Evolutionary conservation across 2,888 invertebrate genomes (phyloP).

Genomic region (Drosophila prostipennis): DNA sequence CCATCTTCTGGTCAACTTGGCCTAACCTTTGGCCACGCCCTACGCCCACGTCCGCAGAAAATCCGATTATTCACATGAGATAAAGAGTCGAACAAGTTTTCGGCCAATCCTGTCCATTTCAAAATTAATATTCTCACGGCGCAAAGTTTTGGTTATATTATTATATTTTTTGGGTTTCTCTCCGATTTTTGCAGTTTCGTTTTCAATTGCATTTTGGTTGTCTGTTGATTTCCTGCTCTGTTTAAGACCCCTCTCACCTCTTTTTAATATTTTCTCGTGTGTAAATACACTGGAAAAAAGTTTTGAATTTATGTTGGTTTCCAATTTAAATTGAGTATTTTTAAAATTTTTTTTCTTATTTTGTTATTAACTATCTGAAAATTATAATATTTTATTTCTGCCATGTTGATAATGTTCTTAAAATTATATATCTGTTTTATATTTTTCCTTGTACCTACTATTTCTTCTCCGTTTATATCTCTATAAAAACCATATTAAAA

Average conservation of each 20-base stretch:
- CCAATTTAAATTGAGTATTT: too few relatives aligned
- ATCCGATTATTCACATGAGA: slow-evolving; percentile 40
- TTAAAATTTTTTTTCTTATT: too few relatives aligned
- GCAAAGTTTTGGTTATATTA: slow-evolving; percentile 25
- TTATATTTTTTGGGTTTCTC: slow-evolving; percentile 18
- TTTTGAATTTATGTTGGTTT: not conserved
- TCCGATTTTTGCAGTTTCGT: slow-evolving; percentile 59
- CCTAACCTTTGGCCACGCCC: slow-evolving; percentile 28
- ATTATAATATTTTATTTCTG: too few relatives aligned
- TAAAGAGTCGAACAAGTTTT: slow-evolving; percentile 25
- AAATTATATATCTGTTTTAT: not conserved
- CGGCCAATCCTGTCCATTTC: slow-evolving; percentile 1
- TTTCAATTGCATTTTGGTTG: slow-evolving; percentile 67
- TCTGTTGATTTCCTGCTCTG: slow-evolving; percentile 45
- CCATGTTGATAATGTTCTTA: not conserved
- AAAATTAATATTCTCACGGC: slow-evolving; percentile 77
- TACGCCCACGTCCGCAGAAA: slow-evolving; percentile 2
- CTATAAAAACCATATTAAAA: not conserved
- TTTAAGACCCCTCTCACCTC: not conserved
- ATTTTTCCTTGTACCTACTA: too few relatives aligned
- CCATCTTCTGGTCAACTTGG: slow-evolving; percentile 34
- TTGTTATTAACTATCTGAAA: not conserved
- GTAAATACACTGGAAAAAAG: slow-evolving; percentile 3
- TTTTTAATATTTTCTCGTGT: not conserved
- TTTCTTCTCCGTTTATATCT: not conserved